Conservation (phyloP, 2,888 invertebrate genomes). For the Heliconius sara region DNA sequence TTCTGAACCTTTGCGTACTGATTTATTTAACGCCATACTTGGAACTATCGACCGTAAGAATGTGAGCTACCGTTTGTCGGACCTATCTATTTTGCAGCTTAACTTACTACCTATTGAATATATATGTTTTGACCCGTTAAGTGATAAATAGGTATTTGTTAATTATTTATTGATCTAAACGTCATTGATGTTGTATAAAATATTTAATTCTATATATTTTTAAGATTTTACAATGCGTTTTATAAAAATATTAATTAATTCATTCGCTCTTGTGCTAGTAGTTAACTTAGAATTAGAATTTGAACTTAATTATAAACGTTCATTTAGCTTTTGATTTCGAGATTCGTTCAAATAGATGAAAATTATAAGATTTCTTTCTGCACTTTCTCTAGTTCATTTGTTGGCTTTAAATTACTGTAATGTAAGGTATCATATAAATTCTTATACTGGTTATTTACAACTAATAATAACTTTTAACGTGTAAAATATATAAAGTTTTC, state of each 20-base stretch:
- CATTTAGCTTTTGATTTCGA: background rate
- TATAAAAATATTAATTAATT: background rate
- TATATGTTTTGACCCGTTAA: constrained; percentile 14
- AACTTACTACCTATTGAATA: constrained; percentile 25
- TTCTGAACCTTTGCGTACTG: constrained; percentile 66
- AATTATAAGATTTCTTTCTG: constrained; percentile 7
- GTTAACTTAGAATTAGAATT: background rate
- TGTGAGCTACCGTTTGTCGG: constrained; percentile 63
- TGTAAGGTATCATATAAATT: background rate
- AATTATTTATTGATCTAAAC: constrained; percentile 1
- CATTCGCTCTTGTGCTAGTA: background rate
- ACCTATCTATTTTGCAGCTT: constrained; percentile 39
- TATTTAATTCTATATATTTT: background rate
- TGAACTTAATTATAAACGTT: background rate
- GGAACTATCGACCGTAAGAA: constrained; percentile 60
- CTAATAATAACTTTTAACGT: no score
- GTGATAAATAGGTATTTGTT: constrained; percentile 14
- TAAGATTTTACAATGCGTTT: no score
- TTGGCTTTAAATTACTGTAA: background rate
- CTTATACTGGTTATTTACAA: background rate
- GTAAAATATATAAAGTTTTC: background rate
- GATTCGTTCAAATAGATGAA: background rate
- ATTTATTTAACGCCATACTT: constrained; percentile 71
- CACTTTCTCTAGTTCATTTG: constrained; percentile 4
- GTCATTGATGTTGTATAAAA: background rate